Base-by-base conservation (phyloP, 2,797 vertebrate species). In the Morus bassanus region DNA sequence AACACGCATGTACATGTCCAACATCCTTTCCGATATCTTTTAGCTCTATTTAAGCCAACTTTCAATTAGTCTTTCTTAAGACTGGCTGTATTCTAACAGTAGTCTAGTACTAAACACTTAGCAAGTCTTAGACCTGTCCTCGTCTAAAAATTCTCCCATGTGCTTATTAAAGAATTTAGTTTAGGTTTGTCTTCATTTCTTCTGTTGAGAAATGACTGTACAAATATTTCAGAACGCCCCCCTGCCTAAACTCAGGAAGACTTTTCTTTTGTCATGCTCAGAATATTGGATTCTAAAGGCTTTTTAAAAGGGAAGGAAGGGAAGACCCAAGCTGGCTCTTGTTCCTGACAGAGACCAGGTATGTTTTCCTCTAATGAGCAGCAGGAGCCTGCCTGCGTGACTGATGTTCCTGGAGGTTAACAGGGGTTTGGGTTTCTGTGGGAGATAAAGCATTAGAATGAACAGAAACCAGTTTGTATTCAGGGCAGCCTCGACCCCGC, bases 1-100 rank as follows among this genome's bases (percentile, higher is more conserved):
- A 24, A 25, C 33, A 21, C 4, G 2, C 19, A 8, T 1, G 1
- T 31, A 14, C 1, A 11, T 45, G 11, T 61, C 31, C 22, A 53
- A 0, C 18, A 43, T 39, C 37, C 30, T 31, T 82, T 72, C 65
- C 1, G 3, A 5, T 33, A 31, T 45, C 33, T 78, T 41, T 33
- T 12, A 24, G 10, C 7, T 79, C 37, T 11, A 4, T 75, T 70
- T 45, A 35, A 86, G 33, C 35, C 50, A 64, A 18, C 21, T 37
- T 80, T 46, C 33, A 11, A 2, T 61, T 64, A 14, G 19, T 27
- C 7, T 25, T 2, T 9, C 9, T 87, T 27, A 61, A 39, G 61
- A n/a, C 7, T 41, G 21, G 18, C 12, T 37, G 23, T 43, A 30
- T 67, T n/a, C 50, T 41, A 60, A 18, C 10, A 84, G 43, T 41